Evolutionary conservation across 2,797 vertebrate species (phyloP).

Genomic region (Apogon talboti): DNA sequence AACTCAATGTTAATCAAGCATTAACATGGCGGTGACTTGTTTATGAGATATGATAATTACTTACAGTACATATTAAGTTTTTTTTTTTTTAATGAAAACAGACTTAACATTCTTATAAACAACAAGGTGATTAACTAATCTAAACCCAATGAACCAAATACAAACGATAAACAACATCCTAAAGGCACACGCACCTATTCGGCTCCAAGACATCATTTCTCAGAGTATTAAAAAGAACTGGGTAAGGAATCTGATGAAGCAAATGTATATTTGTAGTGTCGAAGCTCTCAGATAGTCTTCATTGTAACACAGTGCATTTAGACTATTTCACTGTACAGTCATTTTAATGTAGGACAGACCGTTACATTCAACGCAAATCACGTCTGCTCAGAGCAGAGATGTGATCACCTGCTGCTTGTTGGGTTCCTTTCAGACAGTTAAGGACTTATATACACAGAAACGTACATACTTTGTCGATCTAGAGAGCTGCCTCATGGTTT

Average conservation of each 20-base stretch:
- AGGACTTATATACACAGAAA: not conserved
- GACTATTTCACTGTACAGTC: conserved; percentile 8
- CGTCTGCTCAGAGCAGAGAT: not conserved
- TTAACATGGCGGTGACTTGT: conserved; percentile 20
- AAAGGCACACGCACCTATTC: conserved; percentile 69
- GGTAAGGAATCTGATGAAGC: conserved; percentile 9
- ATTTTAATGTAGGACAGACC: conserved; percentile 13
- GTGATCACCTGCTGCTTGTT: conserved; percentile 1
- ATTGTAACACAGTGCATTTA: conserved; percentile 29
- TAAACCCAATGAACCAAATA: conserved; percentile 44
- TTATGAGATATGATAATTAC: conserved; percentile 37
- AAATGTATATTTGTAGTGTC: conserved; percentile 6
- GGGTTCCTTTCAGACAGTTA: not conserved
- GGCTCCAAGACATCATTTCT: conserved; percentile 28
- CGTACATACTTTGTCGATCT: not conserved
- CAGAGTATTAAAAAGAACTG: conserved; percentile 7
- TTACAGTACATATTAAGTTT: conserved; percentile 13
- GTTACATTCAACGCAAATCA: conserved; percentile 37
- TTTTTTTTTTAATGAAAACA: conserved; percentile 25
- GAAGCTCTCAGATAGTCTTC: not conserved
- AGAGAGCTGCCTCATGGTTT: conserved; percentile 25
- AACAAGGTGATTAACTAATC: conserved; percentile 12
- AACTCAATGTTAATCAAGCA: conserved; percentile 27
- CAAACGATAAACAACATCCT: conserved; percentile 29
- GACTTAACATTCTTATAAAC: conserved; percentile 21